phyloP scores from a whole-genome alignment of 1,140 invertebrate species.

The Neodiprion pinetum region DNA sequence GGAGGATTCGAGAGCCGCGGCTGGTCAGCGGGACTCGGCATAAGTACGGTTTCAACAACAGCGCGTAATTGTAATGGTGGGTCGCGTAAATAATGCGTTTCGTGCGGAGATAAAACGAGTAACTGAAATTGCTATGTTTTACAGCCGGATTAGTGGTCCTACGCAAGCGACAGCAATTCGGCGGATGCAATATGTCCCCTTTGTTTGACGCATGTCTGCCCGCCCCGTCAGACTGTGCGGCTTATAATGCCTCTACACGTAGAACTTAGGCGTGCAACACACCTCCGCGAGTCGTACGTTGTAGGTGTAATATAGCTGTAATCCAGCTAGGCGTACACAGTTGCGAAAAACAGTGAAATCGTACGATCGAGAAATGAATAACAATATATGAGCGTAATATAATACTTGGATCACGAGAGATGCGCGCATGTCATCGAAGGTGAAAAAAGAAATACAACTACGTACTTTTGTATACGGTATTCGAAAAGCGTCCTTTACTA shows the following conservation, averaged over 20 bases:
- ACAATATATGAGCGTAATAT: not conserved
- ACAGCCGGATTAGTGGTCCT: not conserved
- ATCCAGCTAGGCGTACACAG: too few species aligned
- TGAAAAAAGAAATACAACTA: too few species aligned
- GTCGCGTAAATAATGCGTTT: not conserved
- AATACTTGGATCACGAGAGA: not conserved
- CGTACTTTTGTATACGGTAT: too few species aligned
- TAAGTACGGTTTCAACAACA: constrained; percentile 2
- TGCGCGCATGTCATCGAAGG: too few species aligned
- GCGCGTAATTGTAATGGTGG: not conserved
- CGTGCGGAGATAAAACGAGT: constrained; percentile 1
- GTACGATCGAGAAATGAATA: not conserved
- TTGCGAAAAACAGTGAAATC: not conserved
- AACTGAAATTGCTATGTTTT: not conserved
- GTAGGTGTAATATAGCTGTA: not conserved
- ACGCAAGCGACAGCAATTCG: not conserved
- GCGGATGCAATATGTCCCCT: not conserved
- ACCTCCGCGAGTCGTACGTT: too few species aligned
- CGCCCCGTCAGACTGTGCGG: not conserved
- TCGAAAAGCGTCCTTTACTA: too few species aligned
- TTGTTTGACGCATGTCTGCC: not conserved
- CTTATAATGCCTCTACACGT: too few species aligned
- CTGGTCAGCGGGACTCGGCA: not conserved
- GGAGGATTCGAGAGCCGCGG: not conserved
- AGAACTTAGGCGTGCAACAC: too few species aligned